Evolutionary conservation across 2,888 invertebrate species (phyloP).

Genomic region (Amaurobius ferox): DNA sequence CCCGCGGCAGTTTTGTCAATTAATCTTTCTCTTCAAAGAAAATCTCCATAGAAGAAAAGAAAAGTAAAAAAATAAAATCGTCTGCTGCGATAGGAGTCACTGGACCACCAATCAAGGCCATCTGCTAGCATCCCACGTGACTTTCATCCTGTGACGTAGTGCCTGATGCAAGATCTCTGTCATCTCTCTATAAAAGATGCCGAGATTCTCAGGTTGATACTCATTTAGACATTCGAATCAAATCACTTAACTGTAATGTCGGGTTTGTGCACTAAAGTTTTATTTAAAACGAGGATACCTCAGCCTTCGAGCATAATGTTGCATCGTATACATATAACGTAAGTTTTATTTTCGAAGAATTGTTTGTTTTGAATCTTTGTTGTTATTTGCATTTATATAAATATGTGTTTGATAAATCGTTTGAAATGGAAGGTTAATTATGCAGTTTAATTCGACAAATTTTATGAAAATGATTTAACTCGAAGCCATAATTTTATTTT

Average conservation of each 20-base stretch:
- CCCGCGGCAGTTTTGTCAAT: no score
- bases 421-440: neutral
- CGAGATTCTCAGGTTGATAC: neutral
- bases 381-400: neutral
- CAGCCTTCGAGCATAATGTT: slow-evolving; percentile 36
- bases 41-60: no score
- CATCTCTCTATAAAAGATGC: neutral
- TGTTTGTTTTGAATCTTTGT: neutral
- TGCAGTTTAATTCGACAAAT: neutral
- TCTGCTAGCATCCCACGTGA: neutral
- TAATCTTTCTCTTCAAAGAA: no score
- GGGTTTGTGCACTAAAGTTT: neutral
- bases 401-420: neutral
- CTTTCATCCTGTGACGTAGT: neutral
- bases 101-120: neutral
- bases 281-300: slow-evolving; percentile 48
- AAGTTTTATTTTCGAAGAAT: slow-evolving; percentile 14
- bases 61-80: no score
- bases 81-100: neutral
- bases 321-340: slow-evolving; percentile 61
- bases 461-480: neutral
- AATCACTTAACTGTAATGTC: neutral
- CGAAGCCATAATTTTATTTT: no score
- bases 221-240: neutral
- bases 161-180: neutral